A percentile compares a stretch with the other conserved stretches of the same genome.
phyloP scores from a whole-genome alignment of 1,140 invertebrate genomes.

The Chlorops oryzae region DNA sequence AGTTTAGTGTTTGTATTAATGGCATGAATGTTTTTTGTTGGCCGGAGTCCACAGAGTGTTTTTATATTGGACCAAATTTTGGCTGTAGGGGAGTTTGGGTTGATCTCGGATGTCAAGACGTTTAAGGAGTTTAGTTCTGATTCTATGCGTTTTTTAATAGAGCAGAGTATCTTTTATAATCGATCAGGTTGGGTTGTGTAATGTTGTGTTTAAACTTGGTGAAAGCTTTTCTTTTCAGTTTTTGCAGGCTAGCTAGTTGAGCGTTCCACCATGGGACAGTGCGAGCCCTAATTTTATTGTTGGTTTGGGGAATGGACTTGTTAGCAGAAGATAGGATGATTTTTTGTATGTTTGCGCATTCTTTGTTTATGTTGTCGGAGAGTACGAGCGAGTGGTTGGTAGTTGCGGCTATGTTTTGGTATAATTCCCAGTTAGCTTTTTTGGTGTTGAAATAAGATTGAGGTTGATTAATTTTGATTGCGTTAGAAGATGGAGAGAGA shows the following conservation, averaged over 20 bases:
- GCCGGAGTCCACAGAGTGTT: slow-evolving; percentile 11
- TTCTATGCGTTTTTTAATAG: slow-evolving; percentile 9
- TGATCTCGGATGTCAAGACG: slow-evolving; percentile 13
- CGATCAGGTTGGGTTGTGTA: not conserved
- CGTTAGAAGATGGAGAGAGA: not conserved
- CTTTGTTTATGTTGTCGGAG: slow-evolving; percentile 6
- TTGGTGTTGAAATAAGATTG: not conserved
- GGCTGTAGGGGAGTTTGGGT: not conserved
- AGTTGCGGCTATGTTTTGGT: not conserved
- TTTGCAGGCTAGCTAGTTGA: not conserved
- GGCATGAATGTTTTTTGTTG: too few relatives aligned
- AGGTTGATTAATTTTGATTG: not conserved
- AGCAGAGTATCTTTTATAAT: slow-evolving; percentile 1
- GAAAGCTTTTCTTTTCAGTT: not conserved
- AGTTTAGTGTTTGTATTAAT: too few relatives aligned
- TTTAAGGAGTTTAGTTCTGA: slow-evolving; percentile 11
- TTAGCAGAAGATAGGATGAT: slow-evolving; percentile 1
- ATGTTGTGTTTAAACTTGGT: not conserved
- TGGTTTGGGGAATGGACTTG: slow-evolving; percentile 6
- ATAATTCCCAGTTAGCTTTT: slow-evolving; percentile 8
- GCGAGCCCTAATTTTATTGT: not conserved
- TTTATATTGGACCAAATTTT: slow-evolving; percentile 19
- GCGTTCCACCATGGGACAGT: slow-evolving; percentile 5
- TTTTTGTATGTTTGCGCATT: not conserved
- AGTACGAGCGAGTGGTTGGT: not conserved